Percentiles rank a stretch among this genome's conserved stretches.
These are phyloP conservation scores for Tragelaphus imberbis DNA, from an alignment of 2,113 vertebrate genomes.

Conservation along the genomic window DNA sequence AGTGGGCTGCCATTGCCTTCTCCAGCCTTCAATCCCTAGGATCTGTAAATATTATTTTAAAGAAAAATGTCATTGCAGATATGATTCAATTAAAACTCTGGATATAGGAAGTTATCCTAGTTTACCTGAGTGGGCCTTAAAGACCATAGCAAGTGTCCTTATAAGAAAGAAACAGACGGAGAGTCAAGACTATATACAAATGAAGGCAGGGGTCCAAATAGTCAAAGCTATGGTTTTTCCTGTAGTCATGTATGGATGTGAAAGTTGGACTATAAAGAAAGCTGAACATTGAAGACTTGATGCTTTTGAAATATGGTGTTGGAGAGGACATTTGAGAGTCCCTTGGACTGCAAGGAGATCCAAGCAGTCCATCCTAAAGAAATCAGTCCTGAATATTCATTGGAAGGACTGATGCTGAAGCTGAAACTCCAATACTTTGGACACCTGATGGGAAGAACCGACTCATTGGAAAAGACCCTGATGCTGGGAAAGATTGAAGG, in stretches of 20 bases:
- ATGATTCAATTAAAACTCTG: not conserved
- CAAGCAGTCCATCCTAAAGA: not conserved
- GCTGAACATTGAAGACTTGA: rapidly evolving
- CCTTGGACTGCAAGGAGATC: not conserved
- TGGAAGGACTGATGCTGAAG: not conserved
- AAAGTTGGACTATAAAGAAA: not conserved
- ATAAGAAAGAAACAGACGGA: not conserved
- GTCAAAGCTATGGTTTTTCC: not conserved
- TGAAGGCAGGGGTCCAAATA: not conserved
- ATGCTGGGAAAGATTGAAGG: not conserved
- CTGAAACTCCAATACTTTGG: not conserved
- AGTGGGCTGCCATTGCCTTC: no score
- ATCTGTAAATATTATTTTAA: not conserved
- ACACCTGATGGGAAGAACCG: not conserved
- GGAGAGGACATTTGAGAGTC: not conserved
- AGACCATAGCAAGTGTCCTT: not conserved
- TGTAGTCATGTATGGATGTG: not conserved
- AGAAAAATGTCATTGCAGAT: not conserved
- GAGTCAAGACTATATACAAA: not conserved
- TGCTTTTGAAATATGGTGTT: not conserved
- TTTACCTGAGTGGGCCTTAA: not conserved
- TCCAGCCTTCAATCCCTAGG: not conserved
- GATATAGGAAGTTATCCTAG: not conserved
- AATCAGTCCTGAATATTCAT: not conserved
- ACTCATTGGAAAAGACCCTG: not conserved